phyloP scores from a whole-genome alignment of 2,888 invertebrate genomes.

The Amiota mariae region DNA sequence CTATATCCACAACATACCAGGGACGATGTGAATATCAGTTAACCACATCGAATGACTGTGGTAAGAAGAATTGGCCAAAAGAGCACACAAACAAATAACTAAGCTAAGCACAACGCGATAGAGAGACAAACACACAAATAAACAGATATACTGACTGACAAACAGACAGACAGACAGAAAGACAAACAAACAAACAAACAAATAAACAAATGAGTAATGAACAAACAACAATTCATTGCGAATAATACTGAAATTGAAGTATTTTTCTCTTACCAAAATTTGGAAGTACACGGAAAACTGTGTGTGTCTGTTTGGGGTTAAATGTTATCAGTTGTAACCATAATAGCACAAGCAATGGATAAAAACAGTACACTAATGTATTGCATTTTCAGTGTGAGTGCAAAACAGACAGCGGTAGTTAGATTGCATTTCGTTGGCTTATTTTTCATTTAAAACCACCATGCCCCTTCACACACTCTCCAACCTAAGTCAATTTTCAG shows the following conservation, averaged over 20 bases:
- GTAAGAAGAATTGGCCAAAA: neutral
- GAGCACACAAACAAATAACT: neutral
- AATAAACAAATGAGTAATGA: neutral
- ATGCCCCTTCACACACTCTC: no score
- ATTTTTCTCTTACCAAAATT: neutral
- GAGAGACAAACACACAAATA: constrained; percentile 36
- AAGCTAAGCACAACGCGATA: neutral
- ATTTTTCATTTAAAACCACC: neutral
- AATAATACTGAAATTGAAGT: neutral
- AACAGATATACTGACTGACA: constrained; percentile 4
- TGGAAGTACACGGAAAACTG: neutral
- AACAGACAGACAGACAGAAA: neutral
- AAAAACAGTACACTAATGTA: neutral
- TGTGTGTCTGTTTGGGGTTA: no score
- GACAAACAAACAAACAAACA: neutral
- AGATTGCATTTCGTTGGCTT: neutral
- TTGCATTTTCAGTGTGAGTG: neutral
- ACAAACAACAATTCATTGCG: neutral
- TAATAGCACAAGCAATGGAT: constrained; percentile 1
- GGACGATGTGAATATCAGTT: constrained; percentile 34
- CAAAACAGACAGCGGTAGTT: neutral
- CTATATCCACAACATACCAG: constrained; percentile 59
- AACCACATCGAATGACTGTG: neutral
- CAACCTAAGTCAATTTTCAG: no score
- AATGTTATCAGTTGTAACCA: neutral